phyloP scores from a whole-genome alignment of 2,113 vertebrate genomes.

The Albula glossodonta region DNA sequence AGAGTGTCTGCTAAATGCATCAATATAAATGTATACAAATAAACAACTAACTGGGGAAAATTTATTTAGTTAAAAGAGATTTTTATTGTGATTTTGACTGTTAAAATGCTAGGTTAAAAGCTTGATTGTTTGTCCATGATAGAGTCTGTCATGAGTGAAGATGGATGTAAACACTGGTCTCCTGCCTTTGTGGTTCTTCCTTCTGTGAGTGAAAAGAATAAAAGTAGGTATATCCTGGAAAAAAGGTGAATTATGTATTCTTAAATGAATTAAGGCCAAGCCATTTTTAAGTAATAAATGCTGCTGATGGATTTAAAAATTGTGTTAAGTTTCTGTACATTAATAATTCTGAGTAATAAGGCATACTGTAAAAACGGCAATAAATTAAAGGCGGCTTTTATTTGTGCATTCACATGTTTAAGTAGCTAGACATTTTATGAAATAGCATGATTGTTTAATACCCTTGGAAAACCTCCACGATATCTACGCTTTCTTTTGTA shows the following conservation, averaged over 20 bases:
- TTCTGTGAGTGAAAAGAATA: conserved; percentile 38
- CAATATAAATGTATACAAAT: no score
- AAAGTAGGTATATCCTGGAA: conserved; percentile 48
- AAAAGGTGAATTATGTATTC: background rate
- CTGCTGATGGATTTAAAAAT: background rate
- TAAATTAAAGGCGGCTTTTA: background rate
- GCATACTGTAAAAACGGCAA: background rate
- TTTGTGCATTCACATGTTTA: background rate
- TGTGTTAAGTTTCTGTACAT: background rate
- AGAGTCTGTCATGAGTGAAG: conserved; percentile 44
- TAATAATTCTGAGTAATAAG: background rate
- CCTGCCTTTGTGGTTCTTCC: conserved; percentile 42
- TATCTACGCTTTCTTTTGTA: background rate
- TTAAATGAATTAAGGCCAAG: background rate
- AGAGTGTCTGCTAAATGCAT: no score
- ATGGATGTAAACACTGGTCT: conserved; percentile 45
- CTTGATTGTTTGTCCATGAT: background rate
- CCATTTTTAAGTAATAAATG: background rate
- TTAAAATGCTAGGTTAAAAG: background rate
- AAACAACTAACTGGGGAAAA: no score
- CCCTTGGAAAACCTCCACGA: background rate
- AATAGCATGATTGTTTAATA: background rate
- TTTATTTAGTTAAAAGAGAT: background rate
- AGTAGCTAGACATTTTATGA: background rate
- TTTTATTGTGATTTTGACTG: background rate